Percentiles rank a stretch among this genome's conserved stretches.
Evolutionary conservation across 2,888 invertebrate species (phyloP).

Genomic region (Cataglyphis altisquamis): DNA sequence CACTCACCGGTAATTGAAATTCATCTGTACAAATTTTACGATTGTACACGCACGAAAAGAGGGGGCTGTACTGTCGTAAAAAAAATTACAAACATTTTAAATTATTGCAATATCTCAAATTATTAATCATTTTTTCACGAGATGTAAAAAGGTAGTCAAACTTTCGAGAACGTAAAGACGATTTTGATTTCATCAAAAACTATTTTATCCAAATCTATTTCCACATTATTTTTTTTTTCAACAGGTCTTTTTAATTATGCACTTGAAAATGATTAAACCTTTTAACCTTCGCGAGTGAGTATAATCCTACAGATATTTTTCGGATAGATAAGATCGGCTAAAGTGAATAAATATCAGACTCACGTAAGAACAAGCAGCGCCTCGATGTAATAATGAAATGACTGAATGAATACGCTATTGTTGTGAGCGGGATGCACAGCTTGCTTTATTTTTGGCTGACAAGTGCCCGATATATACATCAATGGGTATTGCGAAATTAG

Average conservation of each 20-base stretch:
- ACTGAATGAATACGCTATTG: constrained; percentile 10
- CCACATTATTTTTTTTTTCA: not conserved
- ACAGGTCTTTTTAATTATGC: not conserved
- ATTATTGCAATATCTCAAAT: not conserved
- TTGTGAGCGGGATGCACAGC: constrained; percentile 28
- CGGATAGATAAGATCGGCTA: not conserved
- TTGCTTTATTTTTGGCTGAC: constrained; percentile 45
- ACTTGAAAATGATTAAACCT: not conserved
- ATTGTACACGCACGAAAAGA: not conserved
- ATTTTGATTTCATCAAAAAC: not conserved
- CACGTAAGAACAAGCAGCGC: not conserved
- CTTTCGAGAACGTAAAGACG: constrained; percentile 5
- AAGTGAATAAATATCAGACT: not conserved
- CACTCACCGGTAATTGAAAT: constrained; percentile 2
- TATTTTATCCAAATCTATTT: not conserved
- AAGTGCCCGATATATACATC: constrained; percentile 7
- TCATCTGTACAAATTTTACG: constrained; percentile 1
- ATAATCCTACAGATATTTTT: not conserved
- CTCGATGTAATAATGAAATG: constrained; percentile 18
- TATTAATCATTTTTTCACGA: constrained; percentile 10
- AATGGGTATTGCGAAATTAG: constrained; percentile 35
- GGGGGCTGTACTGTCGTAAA: not conserved
- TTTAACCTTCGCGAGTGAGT: not conserved
- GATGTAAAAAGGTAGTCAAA: not conserved
- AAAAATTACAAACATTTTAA: constrained; percentile 14